Conservation (phyloP, 2,113 vertebrate species). For the Apodemus speciosus region DNA sequence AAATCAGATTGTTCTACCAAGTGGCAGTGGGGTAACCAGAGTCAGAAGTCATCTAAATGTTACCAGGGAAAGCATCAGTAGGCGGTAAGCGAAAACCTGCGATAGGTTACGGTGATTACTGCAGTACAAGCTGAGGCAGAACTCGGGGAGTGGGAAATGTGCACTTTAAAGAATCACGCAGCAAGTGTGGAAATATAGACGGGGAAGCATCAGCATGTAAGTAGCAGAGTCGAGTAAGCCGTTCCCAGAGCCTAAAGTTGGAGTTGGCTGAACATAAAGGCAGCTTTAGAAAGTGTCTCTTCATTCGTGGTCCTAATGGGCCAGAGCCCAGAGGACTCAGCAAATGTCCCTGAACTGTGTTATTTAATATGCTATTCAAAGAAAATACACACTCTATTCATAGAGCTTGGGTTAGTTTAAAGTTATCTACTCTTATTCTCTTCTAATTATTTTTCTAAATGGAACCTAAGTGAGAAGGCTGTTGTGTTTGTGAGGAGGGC, state of each 20-base stretch:
- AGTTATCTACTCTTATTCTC: conserved; percentile 54
- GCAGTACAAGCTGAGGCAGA: conserved; percentile 3
- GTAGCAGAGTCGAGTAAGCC: conserved; percentile 49
- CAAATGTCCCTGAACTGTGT: conserved; percentile 60
- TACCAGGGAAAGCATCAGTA: conserved; percentile 19
- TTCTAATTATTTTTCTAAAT: conserved; percentile 56
- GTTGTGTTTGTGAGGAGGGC: conserved; percentile 22
- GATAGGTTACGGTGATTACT: not conserved
- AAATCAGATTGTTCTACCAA: not conserved
- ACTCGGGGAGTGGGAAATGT: conserved; percentile 44
- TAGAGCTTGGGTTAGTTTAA: conserved; percentile 65
- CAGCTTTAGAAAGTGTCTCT: conserved; percentile 62
- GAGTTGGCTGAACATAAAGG: conserved; percentile 53
- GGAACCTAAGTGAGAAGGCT: conserved; percentile 37
- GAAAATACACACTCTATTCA: conserved; percentile 42
- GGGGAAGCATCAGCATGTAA: conserved; percentile 46
- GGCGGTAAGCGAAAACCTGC: not conserved
- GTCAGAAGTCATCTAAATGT: conserved; percentile 31
- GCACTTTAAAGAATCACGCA: conserved; percentile 22
- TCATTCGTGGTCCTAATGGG: conserved; percentile 53
- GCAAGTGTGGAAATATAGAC: conserved; percentile 38
- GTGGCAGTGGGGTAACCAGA: conserved; percentile 14
- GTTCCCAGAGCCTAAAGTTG: conserved; percentile 37
- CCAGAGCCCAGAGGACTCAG: conserved; percentile 45
- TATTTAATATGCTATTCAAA: conserved; percentile 68